Conservation (phyloP, 2,888 invertebrate species). For the Crocallis elinguaria region DNA sequence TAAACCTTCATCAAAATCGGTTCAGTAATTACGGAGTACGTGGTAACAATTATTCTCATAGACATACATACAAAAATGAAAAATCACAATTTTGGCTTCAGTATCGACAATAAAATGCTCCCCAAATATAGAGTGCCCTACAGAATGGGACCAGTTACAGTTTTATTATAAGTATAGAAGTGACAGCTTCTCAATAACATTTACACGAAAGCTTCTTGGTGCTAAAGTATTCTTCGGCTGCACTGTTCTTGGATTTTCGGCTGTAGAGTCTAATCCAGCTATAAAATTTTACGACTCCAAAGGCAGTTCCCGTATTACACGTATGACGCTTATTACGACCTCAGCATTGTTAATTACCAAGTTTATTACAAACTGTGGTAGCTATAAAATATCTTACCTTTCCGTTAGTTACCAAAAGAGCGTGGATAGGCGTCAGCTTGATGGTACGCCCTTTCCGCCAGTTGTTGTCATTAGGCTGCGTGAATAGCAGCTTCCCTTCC, state of each 20-base stretch:
- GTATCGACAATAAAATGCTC: too few species aligned
- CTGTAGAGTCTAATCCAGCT: conserved; percentile 14
- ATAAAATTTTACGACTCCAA: conserved; percentile 29
- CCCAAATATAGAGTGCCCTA: too few species aligned
- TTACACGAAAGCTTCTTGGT: too few species aligned
- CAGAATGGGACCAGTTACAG: too few species aligned
- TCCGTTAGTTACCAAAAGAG: conserved; percentile 95
- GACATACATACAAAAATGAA: too few species aligned
- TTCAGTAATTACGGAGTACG: too few species aligned
- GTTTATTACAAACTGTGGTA: conserved; percentile 20
- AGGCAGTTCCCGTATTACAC: conserved; percentile 20
- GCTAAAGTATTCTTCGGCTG: conserved; percentile 2
- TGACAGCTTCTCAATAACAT: too few species aligned
- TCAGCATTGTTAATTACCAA: conserved; percentile 23
- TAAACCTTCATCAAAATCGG: too few species aligned
- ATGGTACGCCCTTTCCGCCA: conserved; percentile 95
- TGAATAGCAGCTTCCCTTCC: conserved; percentile 94
- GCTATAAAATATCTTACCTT: conserved; percentile 86
- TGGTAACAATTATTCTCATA: too few species aligned
- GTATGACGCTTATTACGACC: conserved; percentile 25
- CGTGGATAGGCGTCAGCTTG: conserved; percentile 94
- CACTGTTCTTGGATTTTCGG: conserved; percentile 11
- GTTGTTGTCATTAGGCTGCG: conserved; percentile 95
- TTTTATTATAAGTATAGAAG: too few species aligned
- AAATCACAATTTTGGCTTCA: too few species aligned